Evolutionary conservation across 2,113 vertebrate genomes (phyloP).

Genomic region (Malurus cyaneus): DNA sequence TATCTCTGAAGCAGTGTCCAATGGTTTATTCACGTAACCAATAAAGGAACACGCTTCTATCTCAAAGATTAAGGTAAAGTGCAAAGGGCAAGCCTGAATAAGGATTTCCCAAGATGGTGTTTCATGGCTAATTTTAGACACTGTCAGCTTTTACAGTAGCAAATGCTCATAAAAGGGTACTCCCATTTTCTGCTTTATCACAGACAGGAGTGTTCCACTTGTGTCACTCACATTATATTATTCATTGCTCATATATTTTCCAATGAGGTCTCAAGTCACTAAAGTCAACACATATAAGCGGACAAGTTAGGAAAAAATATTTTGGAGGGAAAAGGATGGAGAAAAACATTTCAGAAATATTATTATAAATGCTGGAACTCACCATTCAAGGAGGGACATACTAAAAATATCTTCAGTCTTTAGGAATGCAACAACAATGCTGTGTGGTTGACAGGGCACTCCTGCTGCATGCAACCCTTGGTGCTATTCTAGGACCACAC

Average conservation of each 20-base stretch:
- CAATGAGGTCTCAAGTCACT: background rate
- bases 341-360: background rate
- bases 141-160: conserved; percentile 36
- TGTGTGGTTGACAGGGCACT: background rate
- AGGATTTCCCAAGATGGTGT: conserved; percentile 3
- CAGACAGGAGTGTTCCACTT: conserved; percentile 8
- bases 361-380: background rate
- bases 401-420: conserved; percentile 2
- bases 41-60: background rate
- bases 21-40: background rate
- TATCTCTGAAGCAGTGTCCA: conserved; percentile 25
- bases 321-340: background rate
- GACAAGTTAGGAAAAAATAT: background rate
- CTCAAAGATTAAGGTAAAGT: conserved; percentile 25
- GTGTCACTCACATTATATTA: background rate
- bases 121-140: conserved; percentile 68
- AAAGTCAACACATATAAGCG: background rate
- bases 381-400: background rate
- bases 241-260: background rate
- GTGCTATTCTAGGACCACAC: background rate
- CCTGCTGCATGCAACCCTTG: background rate
- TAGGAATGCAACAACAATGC: background rate
- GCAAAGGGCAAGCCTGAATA: conserved; percentile 30
- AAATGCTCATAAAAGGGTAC: conserved; percentile 48
- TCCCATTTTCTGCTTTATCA: conserved; percentile 31